Evolutionary conservation across 2,888 invertebrate species (phyloP), one percentile per base, ranked within the genome.

Genomic region (Glyphotaelius pellucidus): DNA sequence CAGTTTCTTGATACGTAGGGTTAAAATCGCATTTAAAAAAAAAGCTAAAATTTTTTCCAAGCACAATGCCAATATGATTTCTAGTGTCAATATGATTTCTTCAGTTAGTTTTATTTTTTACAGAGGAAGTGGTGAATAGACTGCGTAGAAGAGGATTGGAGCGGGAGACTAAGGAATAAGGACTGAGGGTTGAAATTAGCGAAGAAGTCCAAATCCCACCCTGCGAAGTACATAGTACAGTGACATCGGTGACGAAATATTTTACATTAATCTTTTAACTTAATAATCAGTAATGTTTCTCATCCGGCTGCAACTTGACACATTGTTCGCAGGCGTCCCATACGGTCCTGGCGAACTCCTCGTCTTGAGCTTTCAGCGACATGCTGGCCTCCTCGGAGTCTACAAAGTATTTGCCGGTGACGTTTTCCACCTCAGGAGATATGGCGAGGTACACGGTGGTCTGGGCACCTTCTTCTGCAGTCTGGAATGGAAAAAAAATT

Each of bases 371-470:
- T 14, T 96, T 97, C 1, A 95, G 94, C 83, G 97, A 97, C 93
- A 98, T 95, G 0, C 95, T 95, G 1, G 95, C 95, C 94, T 97
- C 97, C 94, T 96, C 96, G 94, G 98, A 98, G 94, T 98, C 98
- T 94, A 97, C 96, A 94, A 97, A 98, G 94, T 98, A 98, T 95
- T 97, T 97, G 42, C 98, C 98, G 25, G 96, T 96, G 0, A 97
- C 96, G 89, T 97, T 96, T 92, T 97, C 97, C 3, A 98, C 96
- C 90, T 98, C 98, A 88, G 98, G 97, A 0, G 98, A 97, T 0
- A 98, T 97, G 0, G 98, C 98, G 92, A 98, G 94, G 94, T 97
- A 97, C 79, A 98, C 96, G 0, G 97, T 97, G 0, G 98, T 98
- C 94, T 98, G 98, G 0, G 98, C 98, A 0, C 98, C 98, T 94